Evolutionary conservation across 23 tunicate genomes (phyloP).

Genomic region (Halocynthia roretzi): DNA sequence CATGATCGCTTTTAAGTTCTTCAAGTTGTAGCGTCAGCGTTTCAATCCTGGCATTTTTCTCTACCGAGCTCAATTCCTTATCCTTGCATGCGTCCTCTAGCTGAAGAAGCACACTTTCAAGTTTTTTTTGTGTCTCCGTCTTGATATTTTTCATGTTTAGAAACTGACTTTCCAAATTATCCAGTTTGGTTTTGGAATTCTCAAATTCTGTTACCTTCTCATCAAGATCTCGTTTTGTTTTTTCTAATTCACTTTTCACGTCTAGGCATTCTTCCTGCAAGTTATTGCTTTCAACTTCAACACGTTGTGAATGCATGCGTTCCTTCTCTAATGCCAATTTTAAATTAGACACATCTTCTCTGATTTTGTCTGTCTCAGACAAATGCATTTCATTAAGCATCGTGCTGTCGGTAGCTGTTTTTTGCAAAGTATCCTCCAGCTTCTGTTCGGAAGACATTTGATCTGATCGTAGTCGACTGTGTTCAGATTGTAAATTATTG

Average conservation of each 20-base stretch:
- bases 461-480: neutral
- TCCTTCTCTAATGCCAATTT: conserved; percentile 42
- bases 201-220: conserved; percentile 25
- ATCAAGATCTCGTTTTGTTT: neutral
- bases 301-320: conserved; percentile 30
- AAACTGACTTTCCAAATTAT: conserved; percentile 14
- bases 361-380: conserved; percentile 5
- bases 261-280: conserved; percentile 33
- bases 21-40: conserved; percentile 15
- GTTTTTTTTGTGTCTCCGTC: conserved; percentile 11
- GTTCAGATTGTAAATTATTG: conserved; percentile 3
- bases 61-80: neutral
- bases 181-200: conserved; percentile 13
- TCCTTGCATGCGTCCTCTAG: conserved; percentile 7
- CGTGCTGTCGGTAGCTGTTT: conserved; percentile 7
- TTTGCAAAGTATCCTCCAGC: conserved; percentile 7
- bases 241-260: conserved; percentile 30
- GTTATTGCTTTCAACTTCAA: conserved; percentile 24
- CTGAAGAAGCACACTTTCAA: neutral
- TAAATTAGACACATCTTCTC: conserved; percentile 44
- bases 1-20: neutral
- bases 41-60: conserved; percentile 8
- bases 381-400: neutral
- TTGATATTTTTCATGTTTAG: neutral
- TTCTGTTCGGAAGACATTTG: neutral